Conservation (phyloP, 1,140 invertebrate genomes). For the Thaumatotibia leucotreta region DNA sequence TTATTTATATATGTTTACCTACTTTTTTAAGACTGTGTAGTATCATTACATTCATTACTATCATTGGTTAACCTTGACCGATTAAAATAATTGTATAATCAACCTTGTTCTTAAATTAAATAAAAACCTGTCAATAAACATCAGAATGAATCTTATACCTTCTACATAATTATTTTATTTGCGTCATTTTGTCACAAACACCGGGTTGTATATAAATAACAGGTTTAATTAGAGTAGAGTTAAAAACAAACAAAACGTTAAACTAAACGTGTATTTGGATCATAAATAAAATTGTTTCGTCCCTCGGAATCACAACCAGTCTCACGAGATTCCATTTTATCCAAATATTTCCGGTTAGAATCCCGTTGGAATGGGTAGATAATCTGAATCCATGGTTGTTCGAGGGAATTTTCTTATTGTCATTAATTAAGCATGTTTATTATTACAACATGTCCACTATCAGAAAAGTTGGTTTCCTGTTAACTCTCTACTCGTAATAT, state of each 20-base stretch:
- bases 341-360: background rate
- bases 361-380: background rate
- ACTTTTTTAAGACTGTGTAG: too few species aligned
- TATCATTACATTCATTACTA: too few species aligned
- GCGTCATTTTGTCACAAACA: background rate
- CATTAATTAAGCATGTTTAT: too few species aligned
- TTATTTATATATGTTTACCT: too few species aligned
- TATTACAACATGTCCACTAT: too few species aligned
- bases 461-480: too few species aligned
- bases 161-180: background rate
- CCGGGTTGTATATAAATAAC: background rate
- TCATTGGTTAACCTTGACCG: too few species aligned
- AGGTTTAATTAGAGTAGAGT: background rate
- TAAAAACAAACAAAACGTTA: too few species aligned
- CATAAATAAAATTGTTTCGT: background rate
- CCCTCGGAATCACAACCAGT: background rate
- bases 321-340: background rate
- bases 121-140: background rate
- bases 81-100: too few species aligned
- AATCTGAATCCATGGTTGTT: background rate
- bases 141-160: too few species aligned
- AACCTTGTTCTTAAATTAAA: too few species aligned
- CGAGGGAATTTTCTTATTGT: background rate
- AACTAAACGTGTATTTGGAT: background rate
- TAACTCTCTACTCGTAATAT: too few species aligned